Evolutionary conservation across 2,113 vertebrate genomes (phyloP).

Genomic region (Nycticorax nycticorax): DNA sequence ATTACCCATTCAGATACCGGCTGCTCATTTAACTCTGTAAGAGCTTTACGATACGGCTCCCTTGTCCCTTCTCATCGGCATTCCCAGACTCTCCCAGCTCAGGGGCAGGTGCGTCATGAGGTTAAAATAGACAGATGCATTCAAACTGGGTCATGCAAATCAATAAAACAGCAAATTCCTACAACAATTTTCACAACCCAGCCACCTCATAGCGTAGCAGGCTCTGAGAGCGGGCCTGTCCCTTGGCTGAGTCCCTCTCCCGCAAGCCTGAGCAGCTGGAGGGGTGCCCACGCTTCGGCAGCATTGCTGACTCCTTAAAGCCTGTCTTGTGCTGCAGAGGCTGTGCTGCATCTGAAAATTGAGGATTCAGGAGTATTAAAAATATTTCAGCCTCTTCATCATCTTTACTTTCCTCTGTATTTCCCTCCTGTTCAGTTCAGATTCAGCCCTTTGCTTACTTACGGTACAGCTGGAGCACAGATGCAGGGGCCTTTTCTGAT

Average conservation of each 20-base stretch:
- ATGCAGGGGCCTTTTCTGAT: background rate
- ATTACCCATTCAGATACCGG: background rate
- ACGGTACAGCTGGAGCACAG: background rate
- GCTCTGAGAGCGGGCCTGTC: background rate
- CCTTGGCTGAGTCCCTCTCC: background rate
- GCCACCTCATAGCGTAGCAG: background rate
- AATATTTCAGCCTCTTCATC: slow-evolving; percentile 45
- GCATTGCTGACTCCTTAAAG: slow-evolving; percentile 38
- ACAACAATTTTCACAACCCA: background rate
- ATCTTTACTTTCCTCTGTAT: background rate
- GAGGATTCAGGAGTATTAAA: slow-evolving; percentile 49
- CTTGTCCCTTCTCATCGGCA: background rate
- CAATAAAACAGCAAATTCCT: background rate
- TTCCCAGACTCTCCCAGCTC: background rate
- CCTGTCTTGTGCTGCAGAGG: background rate
- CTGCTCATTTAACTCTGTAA: background rate
- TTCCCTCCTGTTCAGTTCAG: background rate
- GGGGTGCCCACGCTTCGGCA: background rate
- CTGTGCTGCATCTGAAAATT: background rate
- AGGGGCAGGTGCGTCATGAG: background rate
- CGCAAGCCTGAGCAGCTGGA: background rate
- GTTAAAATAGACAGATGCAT: background rate
- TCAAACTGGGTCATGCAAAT: background rate
- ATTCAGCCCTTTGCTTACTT: background rate
- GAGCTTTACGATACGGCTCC: background rate